These are phyloP conservation scores for Myiotriccus ornatus DNA, from an alignment of 2,797 vertebrate species.

Conservation along the genomic window DNA sequence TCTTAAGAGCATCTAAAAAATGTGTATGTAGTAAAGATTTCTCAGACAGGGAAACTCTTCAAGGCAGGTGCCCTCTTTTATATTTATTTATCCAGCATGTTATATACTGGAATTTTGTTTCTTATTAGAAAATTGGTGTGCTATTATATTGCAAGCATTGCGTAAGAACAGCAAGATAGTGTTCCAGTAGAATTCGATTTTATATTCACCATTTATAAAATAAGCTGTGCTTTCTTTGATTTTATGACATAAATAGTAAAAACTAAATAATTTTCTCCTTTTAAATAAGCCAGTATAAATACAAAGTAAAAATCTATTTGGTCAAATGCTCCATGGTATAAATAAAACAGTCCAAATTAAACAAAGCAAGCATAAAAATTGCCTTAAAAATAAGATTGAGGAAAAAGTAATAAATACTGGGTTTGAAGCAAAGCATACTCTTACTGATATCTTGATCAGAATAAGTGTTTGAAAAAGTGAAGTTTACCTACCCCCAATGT, in stretches of 20 bases:
- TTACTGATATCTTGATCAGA: not conserved
- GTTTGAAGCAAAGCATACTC: not conserved
- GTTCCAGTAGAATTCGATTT: not conserved
- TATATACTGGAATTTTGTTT: not conserved
- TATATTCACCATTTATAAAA: not conserved
- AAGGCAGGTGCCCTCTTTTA: not conserved
- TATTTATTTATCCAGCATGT: not conserved
- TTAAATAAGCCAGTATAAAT: constrained; percentile 8
- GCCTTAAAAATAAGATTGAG: not conserved
- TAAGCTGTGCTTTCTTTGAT: not conserved
- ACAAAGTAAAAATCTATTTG: not conserved
- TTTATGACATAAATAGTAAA: not conserved
- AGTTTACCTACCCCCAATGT: not conserved
- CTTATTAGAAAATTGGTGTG: not conserved
- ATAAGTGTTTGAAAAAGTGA: not conserved
- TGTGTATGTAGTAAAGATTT: not conserved
- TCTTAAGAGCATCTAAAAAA: not conserved
- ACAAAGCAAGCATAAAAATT: not conserved
- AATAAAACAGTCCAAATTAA: not conserved
- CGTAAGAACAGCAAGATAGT: not conserved
- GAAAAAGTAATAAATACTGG: not conserved
- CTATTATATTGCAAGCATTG: not conserved
- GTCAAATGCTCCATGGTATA: not conserved
- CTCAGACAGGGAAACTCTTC: not conserved
- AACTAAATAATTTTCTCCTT: constrained; percentile 14